Evolutionary conservation across 2,113 vertebrate genomes (phyloP), one percentile per base, ranked within the genome.

Genomic region (Myotis yumanensis): DNA sequence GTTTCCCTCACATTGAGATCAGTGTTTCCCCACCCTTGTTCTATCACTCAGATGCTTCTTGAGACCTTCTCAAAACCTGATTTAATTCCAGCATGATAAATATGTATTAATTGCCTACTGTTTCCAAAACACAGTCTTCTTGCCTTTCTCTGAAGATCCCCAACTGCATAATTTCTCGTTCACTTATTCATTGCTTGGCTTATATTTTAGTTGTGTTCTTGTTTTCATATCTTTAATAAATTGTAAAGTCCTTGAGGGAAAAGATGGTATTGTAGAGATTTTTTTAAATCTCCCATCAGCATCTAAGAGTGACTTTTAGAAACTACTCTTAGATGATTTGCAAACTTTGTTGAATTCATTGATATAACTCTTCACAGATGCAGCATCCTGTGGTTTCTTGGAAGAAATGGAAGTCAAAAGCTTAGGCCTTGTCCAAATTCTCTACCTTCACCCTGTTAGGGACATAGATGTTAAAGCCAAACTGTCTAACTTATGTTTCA

Each of bases 151-250:
- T 68, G 18, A 64, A 57, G 11, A 20, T 69, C 12, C 18, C 54
- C 5, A 62, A 25, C 52, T 68, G 28, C 51, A 37, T 79, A 75
- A 80, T 46, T 91, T 69, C 66, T 81, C 76, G 72, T 66, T 54
- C 37, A 68, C 28, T 77, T 57, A 51, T 40, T n/a, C 30, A 59
- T 28, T 90, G 11, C 72, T 90, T 94, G 51, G 22, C 3, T 90
- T 81, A 23, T 46, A 81, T 25, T 72, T 46, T 46, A 80, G 7
- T n/a, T 43, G 17, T 30, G 3, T 62, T 72, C 25, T 57, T 75
- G 40, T 51, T 95, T 66, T 76, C 43, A 73, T 51, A 71, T 40
- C 25, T 87, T 96, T 80, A 73, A 9, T 85, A 77, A 92, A 87
- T 15, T 48, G 4, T 23, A 37, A 92, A n/a, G 57, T 25, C 46